phyloP scores from a whole-genome alignment of 2,888 invertebrate genomes.

The Xestoiulus laeticollis region DNA sequence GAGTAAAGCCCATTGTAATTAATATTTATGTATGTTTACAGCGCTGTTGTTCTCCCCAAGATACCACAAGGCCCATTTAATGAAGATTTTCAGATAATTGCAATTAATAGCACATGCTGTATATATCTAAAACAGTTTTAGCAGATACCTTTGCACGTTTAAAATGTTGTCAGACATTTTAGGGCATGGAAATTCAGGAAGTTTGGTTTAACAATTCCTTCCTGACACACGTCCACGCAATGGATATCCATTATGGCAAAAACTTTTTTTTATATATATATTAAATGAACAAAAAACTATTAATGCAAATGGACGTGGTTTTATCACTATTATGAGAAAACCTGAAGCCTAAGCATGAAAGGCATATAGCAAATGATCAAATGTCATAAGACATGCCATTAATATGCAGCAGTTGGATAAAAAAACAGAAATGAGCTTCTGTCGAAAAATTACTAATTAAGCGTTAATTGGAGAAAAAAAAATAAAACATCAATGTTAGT shows the following conservation, averaged over 20 bases:
- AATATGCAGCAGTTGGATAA: background rate
- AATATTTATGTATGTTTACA: background rate
- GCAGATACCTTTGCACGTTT: background rate
- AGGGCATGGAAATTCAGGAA: too few species aligned
- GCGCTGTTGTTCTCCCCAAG: conserved; percentile 17
- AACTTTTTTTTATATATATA: too few species aligned
- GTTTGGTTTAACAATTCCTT: background rate
- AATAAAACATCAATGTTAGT: background rate
- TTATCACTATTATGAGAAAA: background rate
- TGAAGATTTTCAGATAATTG: background rate
- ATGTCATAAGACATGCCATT: background rate
- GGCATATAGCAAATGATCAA: background rate
- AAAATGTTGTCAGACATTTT: background rate
- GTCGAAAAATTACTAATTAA: background rate
- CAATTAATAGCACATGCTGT: background rate
- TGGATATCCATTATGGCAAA: background rate
- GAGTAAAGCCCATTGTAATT: background rate
- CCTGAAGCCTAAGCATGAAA: background rate
- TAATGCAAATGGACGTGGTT: background rate
- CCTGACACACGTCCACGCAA: background rate
- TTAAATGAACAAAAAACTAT: too few species aligned
- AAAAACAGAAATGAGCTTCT: background rate
- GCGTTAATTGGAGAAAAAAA: background rate
- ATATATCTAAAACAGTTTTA: background rate
- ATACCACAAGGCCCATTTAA: background rate